These are phyloP conservation scores for Calyptommatus sinebrachiatus DNA, from an alignment of 2,113 vertebrate species.

Conservation along the genomic window DNA sequence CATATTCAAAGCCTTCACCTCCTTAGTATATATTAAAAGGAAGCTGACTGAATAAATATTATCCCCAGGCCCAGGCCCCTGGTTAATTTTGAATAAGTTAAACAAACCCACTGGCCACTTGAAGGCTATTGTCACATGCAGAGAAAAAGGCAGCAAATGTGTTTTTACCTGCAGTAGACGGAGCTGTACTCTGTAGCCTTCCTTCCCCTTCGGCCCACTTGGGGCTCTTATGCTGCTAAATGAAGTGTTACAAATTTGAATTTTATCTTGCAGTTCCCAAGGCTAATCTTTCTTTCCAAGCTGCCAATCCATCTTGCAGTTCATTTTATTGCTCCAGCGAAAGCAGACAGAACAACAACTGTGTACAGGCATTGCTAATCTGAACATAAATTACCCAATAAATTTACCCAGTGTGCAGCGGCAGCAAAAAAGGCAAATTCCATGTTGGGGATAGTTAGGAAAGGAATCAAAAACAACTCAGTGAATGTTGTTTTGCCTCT, in stretches of 20 bases:
- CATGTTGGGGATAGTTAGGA: no score
- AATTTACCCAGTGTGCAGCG: no score
- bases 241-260: constrained; percentile 72
- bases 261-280: constrained; percentile 73
- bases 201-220: constrained; percentile 60
- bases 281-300: constrained; percentile 52
- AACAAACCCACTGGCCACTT: constrained; percentile 65
- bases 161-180: constrained; percentile 63
- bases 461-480: no score
- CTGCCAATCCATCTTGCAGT: constrained; percentile 39
- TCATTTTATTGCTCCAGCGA: constrained; percentile 9
- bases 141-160: constrained; percentile 22
- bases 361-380: neutral
- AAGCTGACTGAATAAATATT: constrained; percentile 86
- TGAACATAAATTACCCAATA: neutral
- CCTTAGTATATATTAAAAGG: constrained; percentile 64
- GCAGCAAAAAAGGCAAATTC: no score
- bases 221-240: constrained; percentile 72
- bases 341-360: neutral
- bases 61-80: constrained; percentile 68
- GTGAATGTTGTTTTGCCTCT: no score
- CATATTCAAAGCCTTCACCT: constrained; percentile 79
- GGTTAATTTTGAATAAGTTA: constrained; percentile 76
- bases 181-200: constrained; percentile 64
- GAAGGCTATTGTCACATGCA: constrained; percentile 44